phyloP scores from a whole-genome alignment of 2,113 vertebrate species.

The Brienomyrus longianalis region DNA sequence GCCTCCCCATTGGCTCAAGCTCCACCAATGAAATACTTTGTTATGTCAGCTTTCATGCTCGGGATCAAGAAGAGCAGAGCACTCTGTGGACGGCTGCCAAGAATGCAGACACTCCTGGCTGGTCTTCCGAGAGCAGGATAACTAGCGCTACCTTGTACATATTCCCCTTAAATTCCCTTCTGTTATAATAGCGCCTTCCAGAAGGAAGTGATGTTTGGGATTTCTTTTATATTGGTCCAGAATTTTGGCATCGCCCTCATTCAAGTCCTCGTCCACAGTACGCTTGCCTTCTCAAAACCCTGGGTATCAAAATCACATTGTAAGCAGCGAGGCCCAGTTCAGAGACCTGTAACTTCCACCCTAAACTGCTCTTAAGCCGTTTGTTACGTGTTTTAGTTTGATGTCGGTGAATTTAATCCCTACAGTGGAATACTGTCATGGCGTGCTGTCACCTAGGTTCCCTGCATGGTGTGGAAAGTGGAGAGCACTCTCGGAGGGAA shows the following conservation, averaged over 20 bases:
- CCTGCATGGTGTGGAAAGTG: background rate
- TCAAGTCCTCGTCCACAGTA: background rate
- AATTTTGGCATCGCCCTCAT: background rate
- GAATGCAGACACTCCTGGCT: background rate
- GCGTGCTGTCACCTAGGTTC: background rate
- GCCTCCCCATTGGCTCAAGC: background rate
- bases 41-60: background rate
- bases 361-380: background rate
- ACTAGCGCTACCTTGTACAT: background rate
- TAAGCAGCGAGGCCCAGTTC: background rate
- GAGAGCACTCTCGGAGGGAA: background rate
- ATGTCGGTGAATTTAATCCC: background rate
- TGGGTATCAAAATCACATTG: background rate
- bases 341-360: background rate
- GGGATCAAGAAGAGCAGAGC: background rate
- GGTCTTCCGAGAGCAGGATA: background rate
- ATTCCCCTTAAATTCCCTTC: background rate
- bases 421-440: background rate
- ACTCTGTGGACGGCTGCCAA: background rate
- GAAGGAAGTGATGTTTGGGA: background rate
- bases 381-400: background rate
- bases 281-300: background rate
- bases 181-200: background rate
- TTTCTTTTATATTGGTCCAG: background rate
- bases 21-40: background rate